Evolutionary conservation across 2,797 vertebrate species (phyloP), one percentile per base, ranked within the genome.

Genomic region (Gorsachius magnificus): DNA sequence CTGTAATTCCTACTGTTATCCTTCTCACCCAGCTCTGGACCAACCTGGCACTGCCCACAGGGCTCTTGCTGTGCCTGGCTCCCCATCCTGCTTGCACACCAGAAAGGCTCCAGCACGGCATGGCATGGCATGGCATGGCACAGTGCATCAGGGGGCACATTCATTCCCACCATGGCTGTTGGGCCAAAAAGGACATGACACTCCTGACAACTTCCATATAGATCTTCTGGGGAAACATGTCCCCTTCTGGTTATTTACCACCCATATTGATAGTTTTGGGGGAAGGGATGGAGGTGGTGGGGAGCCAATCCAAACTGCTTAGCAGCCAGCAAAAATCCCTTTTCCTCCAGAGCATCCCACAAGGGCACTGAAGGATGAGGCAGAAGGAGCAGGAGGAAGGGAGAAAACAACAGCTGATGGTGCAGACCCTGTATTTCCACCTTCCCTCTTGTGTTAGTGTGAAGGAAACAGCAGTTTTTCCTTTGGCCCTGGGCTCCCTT

Each of bases 91-190:
- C 29, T 72, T 5, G 2, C 60, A 31, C 12, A 63, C 35, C 46
- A 46, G 51, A 25, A 16, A n/a, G 4, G 5, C 7, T 46, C 31
- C n/a, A 33, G 9, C 35, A 13, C 13, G 4, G 1, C 50, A n/a
- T 17, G 26, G 21, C 60, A 57, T 22, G 28, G 33, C 2, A 1
- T 26, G 50, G 50, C 29, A 53, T 53, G 28, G 33, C 2, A 1
- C 43, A 75, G 29, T 36, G 29, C 26, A 28, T 28, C 2, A 0
- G 1, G 29, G 21, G 48, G 21, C 16, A 31, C 17, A 28, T 61
- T 56, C 11, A 25, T 51, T 89, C 22, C 17, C 22, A 51, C 16
- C 11, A 24, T 0, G 0, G 6, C 14, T 53, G 22, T 18, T 70
- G 16, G 57, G 24, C 16, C 25, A 76, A 71, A 82, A 78, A 57